phyloP scores from a whole-genome alignment of 64 coral and sea anemone genomes.

The Dendronephthya gigantea region DNA sequence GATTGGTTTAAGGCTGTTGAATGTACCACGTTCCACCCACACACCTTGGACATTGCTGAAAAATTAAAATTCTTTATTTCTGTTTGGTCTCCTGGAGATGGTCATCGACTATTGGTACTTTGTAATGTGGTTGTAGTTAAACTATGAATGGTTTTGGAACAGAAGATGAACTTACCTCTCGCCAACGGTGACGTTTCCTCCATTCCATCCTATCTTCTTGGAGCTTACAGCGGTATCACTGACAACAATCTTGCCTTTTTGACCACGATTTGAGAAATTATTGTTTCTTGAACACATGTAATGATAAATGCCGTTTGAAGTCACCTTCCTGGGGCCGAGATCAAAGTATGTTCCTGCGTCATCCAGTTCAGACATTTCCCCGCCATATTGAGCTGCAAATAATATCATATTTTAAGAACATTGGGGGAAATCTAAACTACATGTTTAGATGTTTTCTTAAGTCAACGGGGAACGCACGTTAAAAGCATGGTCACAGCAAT shows the following conservation, averaged over 20 bases:
- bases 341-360: slow-evolving; percentile 97
- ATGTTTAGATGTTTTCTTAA: too few species aligned
- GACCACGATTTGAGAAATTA: slow-evolving; percentile 95
- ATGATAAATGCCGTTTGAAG: slow-evolving; percentile 65
- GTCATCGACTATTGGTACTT: neutral
- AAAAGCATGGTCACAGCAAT: too few species aligned
- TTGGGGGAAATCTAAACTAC: too few species aligned
- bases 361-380: slow-evolving; percentile 95
- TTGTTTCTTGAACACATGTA: slow-evolving; percentile 96
- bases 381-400: slow-evolving; percentile 67
- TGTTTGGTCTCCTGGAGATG: neutral
- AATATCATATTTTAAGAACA: too few species aligned
- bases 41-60: slow-evolving; percentile 47
- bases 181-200: slow-evolving; percentile 53
- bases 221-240: slow-evolving; percentile 26
- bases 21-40: slow-evolving; percentile 35
- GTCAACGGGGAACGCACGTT: too few species aligned
- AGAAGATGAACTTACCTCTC: slow-evolving; percentile 51
- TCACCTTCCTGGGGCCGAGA: slow-evolving; percentile 60
- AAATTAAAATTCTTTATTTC: too few species aligned
- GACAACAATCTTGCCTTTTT: slow-evolving; percentile 74
- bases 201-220: slow-evolving; percentile 53
- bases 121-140: too few species aligned
- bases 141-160: too few species aligned
- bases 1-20: slow-evolving; percentile 44